phyloP scores from a whole-genome alignment of 2,113 vertebrate genomes.

The Glaucomys volans region DNA sequence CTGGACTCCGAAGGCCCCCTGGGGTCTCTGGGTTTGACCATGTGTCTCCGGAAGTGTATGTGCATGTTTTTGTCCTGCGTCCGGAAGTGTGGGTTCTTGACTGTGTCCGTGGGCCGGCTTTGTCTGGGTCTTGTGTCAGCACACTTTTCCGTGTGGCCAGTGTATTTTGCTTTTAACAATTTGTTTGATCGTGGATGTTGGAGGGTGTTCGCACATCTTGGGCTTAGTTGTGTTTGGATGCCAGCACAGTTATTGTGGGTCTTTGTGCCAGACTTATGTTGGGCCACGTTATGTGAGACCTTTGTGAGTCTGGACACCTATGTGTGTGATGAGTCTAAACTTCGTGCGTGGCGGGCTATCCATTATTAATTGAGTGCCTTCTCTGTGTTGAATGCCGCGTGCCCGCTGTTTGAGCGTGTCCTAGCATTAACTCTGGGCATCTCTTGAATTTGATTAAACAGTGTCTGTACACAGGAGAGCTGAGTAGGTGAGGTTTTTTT shows the following conservation, averaged over 20 bases:
- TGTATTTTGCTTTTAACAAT: background rate
- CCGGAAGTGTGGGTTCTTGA: background rate
- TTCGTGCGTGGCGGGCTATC: background rate
- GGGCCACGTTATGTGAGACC: background rate
- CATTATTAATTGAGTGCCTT: background rate
- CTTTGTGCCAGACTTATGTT: conserved; percentile 1
- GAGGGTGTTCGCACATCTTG: background rate
- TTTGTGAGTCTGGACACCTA: background rate
- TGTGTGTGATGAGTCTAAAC: background rate
- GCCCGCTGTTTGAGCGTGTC: background rate
- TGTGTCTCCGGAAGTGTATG: background rate
- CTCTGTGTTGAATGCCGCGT: no score
- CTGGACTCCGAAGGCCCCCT: accelerated
- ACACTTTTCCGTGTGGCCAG: background rate
- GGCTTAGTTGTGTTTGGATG: background rate
- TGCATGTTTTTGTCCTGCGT: background rate
- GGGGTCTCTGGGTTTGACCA: background rate
- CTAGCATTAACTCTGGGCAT: background rate
- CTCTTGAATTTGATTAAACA: background rate
- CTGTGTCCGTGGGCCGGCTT: background rate
- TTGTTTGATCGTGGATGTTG: background rate
- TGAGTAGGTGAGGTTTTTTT: background rate
- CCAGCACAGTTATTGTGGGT: background rate
- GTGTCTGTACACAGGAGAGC: background rate
- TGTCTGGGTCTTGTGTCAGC: background rate